Conservation (phyloP, 2,797 vertebrate species). For the Psittacula derbiana region DNA sequence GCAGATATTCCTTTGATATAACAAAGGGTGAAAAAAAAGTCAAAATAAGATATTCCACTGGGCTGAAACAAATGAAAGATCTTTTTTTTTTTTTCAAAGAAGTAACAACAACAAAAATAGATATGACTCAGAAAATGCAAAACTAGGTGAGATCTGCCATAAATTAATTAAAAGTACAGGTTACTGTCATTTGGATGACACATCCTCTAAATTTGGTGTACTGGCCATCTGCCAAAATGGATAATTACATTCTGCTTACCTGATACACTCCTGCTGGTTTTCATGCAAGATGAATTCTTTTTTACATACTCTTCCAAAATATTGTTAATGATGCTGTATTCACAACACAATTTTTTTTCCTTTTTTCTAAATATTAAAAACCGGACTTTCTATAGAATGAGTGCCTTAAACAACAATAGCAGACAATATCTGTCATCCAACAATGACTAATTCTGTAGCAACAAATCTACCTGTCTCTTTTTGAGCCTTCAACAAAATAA, state of each 20-base stretch:
- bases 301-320: background rate
- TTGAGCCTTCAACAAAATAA: background rate
- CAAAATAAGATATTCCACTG: background rate
- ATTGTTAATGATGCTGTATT: constrained; percentile 2
- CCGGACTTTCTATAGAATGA: background rate
- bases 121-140: background rate
- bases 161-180: background rate
- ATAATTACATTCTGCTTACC: constrained; percentile 11
- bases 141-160: background rate
- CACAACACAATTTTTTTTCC: fast-evolving
- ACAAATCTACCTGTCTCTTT: background rate
- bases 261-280: background rate
- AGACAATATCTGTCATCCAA: background rate
- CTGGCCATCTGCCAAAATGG: background rate
- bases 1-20: background rate
- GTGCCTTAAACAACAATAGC: background rate
- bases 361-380: background rate
- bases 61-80: background rate
- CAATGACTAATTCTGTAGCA: background rate
- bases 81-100: background rate
- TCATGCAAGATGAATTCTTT: background rate
- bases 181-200: background rate
- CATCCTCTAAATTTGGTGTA: background rate
- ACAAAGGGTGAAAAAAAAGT: background rate
- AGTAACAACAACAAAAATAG: background rate